Evolutionary conservation across 2,888 invertebrate species (phyloP), one percentile per base, ranked within the genome.

Genomic region (Drosophila algonquin): DNA sequence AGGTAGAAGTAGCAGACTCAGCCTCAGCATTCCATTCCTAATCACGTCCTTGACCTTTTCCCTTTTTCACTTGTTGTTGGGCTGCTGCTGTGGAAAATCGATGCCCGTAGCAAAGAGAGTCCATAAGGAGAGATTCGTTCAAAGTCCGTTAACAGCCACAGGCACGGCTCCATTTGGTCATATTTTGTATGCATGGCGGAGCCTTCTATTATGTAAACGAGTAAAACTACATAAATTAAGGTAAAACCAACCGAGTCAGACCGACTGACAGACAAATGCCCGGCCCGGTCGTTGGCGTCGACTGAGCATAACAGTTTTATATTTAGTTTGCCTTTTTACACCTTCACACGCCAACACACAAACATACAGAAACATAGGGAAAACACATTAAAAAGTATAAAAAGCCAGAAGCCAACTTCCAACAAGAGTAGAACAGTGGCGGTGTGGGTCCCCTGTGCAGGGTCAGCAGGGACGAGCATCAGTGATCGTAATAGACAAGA

Each of bases 271-370:
- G 52, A 47, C 59, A 53, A 69, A 50, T 56, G 63, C 80, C 73
- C 73, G 73, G 63, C 77, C 73, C 73, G 73, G 72, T 53, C 77
- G 75, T 77, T 78, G 74, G 68, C 77, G 83, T 79, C 87, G 73
- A 80, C 87, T 74, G 78, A 87, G 80, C 89, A 85, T 84, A 89
- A 86, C 85, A 75, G 87, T 84, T 86, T 86, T 87, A 74, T 73
- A 84, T 75, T 75, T 76, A 73, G 78, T 76, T 77, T 84, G 63
- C 69, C 73, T 87, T 84, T 84, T 85, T 89, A 80, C 89, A 87
- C 89, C 87, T 89, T 80, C 76, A 80, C 80, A 85, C 82, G 63
- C 63, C 68, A 57, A 59, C 58, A 57, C 53, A 75, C 62, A 82
- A 58, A 64, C 64, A 60, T 50, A 69, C 60, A 47, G 45, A 60